phyloP scores from a whole-genome alignment of 2,888 invertebrate species.

The Trichopoda pennipes region DNA sequence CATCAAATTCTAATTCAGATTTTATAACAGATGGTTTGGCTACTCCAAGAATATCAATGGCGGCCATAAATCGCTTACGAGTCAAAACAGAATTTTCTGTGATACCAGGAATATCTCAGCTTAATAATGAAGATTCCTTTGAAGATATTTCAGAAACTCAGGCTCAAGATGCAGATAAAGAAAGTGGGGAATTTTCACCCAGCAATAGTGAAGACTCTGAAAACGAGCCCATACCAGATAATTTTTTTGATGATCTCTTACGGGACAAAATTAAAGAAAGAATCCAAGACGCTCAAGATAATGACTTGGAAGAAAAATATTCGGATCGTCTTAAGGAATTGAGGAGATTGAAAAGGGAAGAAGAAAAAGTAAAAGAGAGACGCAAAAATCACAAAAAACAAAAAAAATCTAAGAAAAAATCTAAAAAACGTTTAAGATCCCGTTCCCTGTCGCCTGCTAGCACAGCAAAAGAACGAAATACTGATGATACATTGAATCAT shows the following conservation, averaged over 20 bases:
- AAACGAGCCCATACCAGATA: slow-evolving; percentile 54
- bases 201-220: slow-evolving; percentile 14
- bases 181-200: slow-evolving; percentile 1
- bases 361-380: slow-evolving; percentile 10
- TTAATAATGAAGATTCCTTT: slow-evolving; percentile 1
- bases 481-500: neutral
- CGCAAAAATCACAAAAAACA: slow-evolving; percentile 57
- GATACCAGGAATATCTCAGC: neutral
- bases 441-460: slow-evolving; percentile 24
- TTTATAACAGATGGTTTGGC: slow-evolving; percentile 47
- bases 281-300: slow-evolving; percentile 50
- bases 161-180: neutral
- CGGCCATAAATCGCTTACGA: slow-evolving; percentile 43
- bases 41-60: slow-evolving; percentile 38
- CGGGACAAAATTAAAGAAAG: slow-evolving; percentile 64
- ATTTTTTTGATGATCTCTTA: slow-evolving; percentile 70
- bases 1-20: slow-evolving; percentile 5
- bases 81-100: slow-evolving; percentile 53
- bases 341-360: slow-evolving; percentile 24
- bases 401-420: slow-evolving; percentile 70
- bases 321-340: slow-evolving; percentile 59
- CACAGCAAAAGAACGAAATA: slow-evolving; percentile 9
- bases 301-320: slow-evolving; percentile 68
- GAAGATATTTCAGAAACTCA: slow-evolving; percentile 2
- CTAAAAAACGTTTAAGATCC: slow-evolving; percentile 59